Evolutionary conservation across 2,797 vertebrate species (phyloP), one percentile per base, ranked within the genome.

Genomic region (Mormyrus proboscirostris): DNA sequence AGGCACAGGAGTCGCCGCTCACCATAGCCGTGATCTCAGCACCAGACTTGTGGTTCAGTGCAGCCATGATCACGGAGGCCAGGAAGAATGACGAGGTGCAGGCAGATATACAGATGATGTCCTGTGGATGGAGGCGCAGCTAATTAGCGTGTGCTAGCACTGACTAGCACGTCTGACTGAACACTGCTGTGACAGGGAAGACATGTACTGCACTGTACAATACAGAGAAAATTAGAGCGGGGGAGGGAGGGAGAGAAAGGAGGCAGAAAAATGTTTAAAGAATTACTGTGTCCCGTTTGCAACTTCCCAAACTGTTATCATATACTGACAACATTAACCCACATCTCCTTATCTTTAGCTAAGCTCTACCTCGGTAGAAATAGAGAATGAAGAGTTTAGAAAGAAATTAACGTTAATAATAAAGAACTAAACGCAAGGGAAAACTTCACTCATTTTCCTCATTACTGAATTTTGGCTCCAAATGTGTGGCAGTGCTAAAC

Each of bases 11-110:
- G 62, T 22, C 9, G 16, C 44, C 33, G 93, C 97, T 98, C 96
- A 99, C 99, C 97, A 97, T 96, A 50, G 98, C 98, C 91, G 97
- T 96, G 91, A 99, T 98, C 94, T 99, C 98, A 62, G 97, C 97
- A 94, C 95, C 97, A 89, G 94, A 95, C 92, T 95, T 97, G 94
- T 98, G 97, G 94, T 99, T 99, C 93, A 99, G 95, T 93, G 96
- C 97, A 93, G 97, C 97, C 94, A 99, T 94, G 91, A 99, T 97
- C 12, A 99, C 95, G 82, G 98, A 98, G 3, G 98, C 97, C 93
- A 99, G 94, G 95, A 98, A 98, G 96, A 99, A 99, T 94, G 99
- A 98, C 92, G 98, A 94, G 94, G 97, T 96, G 95, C 97, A 97
- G 94, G 96, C 95, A 91, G 96, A 96, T 82, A 97, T 98, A 96